Evolutionary conservation across 2,888 invertebrate genomes (phyloP), one percentile per base, ranked within the genome.

Genomic region (Agrochola circellaris): DNA sequence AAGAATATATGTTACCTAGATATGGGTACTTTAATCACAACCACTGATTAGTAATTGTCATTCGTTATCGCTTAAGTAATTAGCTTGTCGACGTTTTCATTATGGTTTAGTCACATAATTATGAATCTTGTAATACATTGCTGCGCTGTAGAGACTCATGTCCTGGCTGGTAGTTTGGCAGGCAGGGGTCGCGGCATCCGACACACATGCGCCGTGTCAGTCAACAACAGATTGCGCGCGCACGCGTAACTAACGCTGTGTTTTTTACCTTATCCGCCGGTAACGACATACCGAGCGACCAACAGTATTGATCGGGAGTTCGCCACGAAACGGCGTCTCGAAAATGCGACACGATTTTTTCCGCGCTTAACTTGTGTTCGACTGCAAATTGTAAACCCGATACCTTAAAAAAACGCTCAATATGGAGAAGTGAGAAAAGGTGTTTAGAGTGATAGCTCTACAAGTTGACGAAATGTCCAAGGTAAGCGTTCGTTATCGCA

Each of bases 181-280:
- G 87, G 88, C 84, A 89, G 87, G 88, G 89, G 90, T 90, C 88
- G 89, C 83, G 88, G 86, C 88, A 87, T 87, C 88, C 89, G 88
- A 90, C 90, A 93, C 92, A 92, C 94, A 95, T 95, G 94, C 94
- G 94, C 94, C 85, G 88, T 92, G 91, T 93, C 94, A 93, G 93
- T 95, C 94, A 95, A 94, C 95, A 95, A 95, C 93, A 94, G 90
- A 91, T 89, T 95, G 96, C 95, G 95, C 95, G 95, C 96, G 96
- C 95, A 95, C 91, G 94, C 93, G 92, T 93, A 90, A 89, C 91
- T 87, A 89, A 88, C 90, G 89, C 91, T 91, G 91, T 93, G 91
- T 94, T 94, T 94, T 94, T 94, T 94, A 91, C 93, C 92, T 92
- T 93, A 94, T 93, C 93, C 93, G 91, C 93, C 93, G 93, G 93